Evolutionary conservation across 2,113 vertebrate genomes (phyloP), one percentile per base, ranked within the genome.

Genomic region (Triplophysa tibetana): DNA sequence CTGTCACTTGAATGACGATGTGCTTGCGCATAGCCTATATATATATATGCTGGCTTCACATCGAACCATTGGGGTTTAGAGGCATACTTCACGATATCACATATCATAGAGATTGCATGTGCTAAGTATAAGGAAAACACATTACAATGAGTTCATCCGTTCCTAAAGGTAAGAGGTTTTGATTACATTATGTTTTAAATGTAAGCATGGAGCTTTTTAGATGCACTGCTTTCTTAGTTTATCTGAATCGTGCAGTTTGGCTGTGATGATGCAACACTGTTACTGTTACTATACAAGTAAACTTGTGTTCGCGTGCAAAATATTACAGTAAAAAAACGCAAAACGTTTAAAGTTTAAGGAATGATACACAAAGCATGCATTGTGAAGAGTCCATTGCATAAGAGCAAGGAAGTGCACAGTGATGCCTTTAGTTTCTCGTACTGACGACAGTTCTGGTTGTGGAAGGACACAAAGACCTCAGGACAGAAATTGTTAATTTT

Each of bases 131-230:
- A 63, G 23, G 33, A 33, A 45, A 13, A 54, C 12, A 58, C 45
- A 29, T 13, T 75, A 78, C 66, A 16, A 84, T 84, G 74, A 84
- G 10, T 78, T 56, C 75, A 60, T 74, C 61, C 52, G 24, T 70
- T 69, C 41, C 67, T 21, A 45, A 72, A 73, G 82, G 82, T 83
- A 74, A 81, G 82, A 38, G 33, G 56, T n/a, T 45, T 10, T 58
- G 5, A 1, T 21, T 58, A n/a, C 67, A 8, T 19, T 33, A 50
- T n/a, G 13, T 58, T 26, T 50, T 61, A 8, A 9, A 69, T 60
- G n/a, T 12, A 10, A 3, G 75, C 29, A 41, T 58, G 2, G 14
- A 2, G 16, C n/a, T 70, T 10, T 9, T 10, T 12, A 33, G 11
- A 70, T 54, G 5, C 11, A 56, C 50, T 14, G 0, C 11, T n/a